Evolutionary conservation across 2,797 vertebrate genomes (phyloP), one percentile per base, ranked within the genome.

Genomic region (Muscicapa striata): DNA sequence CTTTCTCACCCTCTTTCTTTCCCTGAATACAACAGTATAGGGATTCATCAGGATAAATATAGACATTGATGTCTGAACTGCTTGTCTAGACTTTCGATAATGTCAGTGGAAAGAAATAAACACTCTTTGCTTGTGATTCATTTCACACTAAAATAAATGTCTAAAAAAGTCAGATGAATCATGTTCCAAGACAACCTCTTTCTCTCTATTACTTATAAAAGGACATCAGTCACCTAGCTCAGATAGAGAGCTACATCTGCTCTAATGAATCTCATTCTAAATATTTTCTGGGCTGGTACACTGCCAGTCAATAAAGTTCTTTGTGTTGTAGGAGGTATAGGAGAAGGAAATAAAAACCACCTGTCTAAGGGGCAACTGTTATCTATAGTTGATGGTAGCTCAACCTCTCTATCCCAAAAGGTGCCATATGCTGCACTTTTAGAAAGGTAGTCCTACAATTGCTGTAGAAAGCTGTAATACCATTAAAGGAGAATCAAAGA

Each of bases 151-250:
- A 92, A 96, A 84, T 70, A 94, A 84, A 84, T 46, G 32, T 68
- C 89, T 83, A 85, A 95, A 90, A 69, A 89, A 95, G 29, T 59
- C 40, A 79, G 30, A 92, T 92, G 64, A 91, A 68, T 92, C 70
- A 85, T 61, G 29, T 84, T 61, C 45, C 74, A 84, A 59, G n/a
- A n/a, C 41, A 94, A 24, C 5, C 13, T 67, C 8, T 80, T 92
- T 83, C 79, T 84, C 34, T 85, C 73, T 27, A 13, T 81, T 92
- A 46, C 19, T 36, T 83, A 40, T 24, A 70, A 89, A 87, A 76
- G 13, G 2, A 67, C 41, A 83, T 77, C 41, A 74, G 72, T 87
- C 59, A 59, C 26, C 11, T 58, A 62, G 36, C 40, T 89, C 75
- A 87, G 61, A 80, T 72, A 72, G 61, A 52, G 27, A 73, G 30